Percentiles rank a stretch among this genome's conserved stretches.
phyloP scores from a whole-genome alignment of 2,113 vertebrate genomes.

The Calyptomena viridis region DNA sequence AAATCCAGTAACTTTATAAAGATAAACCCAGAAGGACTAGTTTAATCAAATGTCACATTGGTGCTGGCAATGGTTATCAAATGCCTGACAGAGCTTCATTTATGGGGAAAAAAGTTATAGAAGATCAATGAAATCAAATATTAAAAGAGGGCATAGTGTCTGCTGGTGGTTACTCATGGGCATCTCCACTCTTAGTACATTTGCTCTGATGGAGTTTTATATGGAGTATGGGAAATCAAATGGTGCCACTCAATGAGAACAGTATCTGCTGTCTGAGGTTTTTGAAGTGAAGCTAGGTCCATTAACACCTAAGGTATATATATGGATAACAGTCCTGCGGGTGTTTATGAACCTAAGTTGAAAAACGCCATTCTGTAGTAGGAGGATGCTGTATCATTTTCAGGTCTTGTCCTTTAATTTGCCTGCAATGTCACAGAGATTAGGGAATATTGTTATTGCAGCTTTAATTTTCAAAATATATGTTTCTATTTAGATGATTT shows the following conservation, averaged over 20 bases:
- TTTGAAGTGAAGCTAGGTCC: not conserved
- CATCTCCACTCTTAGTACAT: not conserved
- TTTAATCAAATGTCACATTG: slow-evolving; percentile 54
- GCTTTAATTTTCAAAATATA: slow-evolving; percentile 38
- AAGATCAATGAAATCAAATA: not conserved
- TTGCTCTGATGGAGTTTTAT: not conserved
- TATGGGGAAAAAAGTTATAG: not conserved
- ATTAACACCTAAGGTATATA: not conserved
- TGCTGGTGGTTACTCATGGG: not conserved
- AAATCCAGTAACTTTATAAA: slow-evolving; percentile 45
- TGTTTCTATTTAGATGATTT: slow-evolving; percentile 22
- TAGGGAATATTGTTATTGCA: slow-evolving; percentile 2
- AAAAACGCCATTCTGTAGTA: not conserved
- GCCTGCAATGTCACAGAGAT: not conserved
- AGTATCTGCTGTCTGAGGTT: slow-evolving; percentile 7
- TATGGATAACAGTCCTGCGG: not conserved
- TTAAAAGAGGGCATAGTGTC: not conserved
- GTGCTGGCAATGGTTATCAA: not conserved
- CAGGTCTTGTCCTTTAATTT: slow-evolving; percentile 36
- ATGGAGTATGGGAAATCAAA: slow-evolving; percentile 1
- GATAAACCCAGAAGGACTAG: not conserved
- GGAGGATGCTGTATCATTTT: not conserved
- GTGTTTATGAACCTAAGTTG: not conserved
- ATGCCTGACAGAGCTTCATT: not conserved
- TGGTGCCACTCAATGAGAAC: not conserved